These are phyloP conservation scores for Tetramorium alpestre DNA, from an alignment of 1,140 invertebrate genomes.

Conservation along the genomic window DNA sequence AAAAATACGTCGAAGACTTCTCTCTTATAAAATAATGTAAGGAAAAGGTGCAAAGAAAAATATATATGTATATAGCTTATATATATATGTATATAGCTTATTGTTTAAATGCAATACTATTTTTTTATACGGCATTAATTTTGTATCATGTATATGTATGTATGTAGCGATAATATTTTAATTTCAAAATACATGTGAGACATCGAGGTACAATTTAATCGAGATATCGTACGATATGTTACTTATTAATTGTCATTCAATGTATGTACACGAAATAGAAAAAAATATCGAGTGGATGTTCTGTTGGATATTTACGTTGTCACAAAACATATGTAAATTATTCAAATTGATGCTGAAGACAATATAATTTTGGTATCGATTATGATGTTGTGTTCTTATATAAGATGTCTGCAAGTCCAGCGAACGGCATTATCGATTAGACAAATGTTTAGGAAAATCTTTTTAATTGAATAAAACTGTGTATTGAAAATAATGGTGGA, in stretches of 20 bases:
- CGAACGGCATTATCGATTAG: background rate
- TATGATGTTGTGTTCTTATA: background rate
- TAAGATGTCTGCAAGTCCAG: background rate
- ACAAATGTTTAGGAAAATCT: background rate
- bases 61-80: background rate
- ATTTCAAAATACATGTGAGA: background rate
- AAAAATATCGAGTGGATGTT: background rate
- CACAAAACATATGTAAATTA: background rate
- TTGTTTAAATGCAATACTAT: slow-evolving; percentile 27
- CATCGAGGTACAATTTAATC: background rate
- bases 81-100: background rate
- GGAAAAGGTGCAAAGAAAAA: background rate
- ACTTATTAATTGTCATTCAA: slow-evolving; percentile 14
- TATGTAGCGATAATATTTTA: background rate
- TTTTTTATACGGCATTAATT: slow-evolving; percentile 20
- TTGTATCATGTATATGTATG: slow-evolving; percentile 17
- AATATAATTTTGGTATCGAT: slow-evolving; percentile 22
- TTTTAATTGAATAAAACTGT: background rate
- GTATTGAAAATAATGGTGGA: background rate
- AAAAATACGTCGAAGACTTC: background rate
- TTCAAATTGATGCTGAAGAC: slow-evolving; percentile 11
- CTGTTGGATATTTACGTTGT: background rate
- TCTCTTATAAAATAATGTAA: background rate
- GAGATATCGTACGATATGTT: background rate
- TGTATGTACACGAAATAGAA: slow-evolving; percentile 11